Evolutionary conservation across 2,797 vertebrate species (phyloP).

Genomic region (Poeciliopsis gracilis): DNA sequence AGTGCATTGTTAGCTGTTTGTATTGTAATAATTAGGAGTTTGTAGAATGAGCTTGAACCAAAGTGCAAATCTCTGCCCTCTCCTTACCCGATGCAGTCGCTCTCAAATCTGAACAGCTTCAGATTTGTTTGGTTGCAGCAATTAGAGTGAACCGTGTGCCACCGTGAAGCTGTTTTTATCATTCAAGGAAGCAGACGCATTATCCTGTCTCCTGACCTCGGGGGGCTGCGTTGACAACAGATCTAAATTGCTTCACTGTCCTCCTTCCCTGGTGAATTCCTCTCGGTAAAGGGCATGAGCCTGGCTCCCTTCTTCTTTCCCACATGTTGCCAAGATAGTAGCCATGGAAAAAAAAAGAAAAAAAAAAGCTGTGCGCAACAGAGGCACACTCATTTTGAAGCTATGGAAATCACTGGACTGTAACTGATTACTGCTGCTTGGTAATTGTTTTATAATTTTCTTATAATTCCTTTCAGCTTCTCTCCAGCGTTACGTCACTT

Average conservation of each 20-base stretch:
- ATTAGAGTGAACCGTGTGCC: constrained; percentile 10
- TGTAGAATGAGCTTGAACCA: no score
- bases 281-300: constrained; percentile 49
- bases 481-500: constrained; percentile 17
- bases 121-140: constrained; percentile 27
- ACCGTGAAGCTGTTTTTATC: constrained; percentile 48
- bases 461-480: constrained; percentile 9
- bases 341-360: constrained; percentile 49
- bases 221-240: constrained; percentile 40
- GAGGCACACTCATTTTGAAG: constrained; percentile 56
- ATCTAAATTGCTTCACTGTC: constrained; percentile 57
- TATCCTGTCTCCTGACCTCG: constrained; percentile 36
- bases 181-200: constrained; percentile 45
- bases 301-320: constrained; percentile 39
- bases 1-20: no score
- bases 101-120: constrained; percentile 11
- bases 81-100: no score
- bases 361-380: constrained; percentile 27
- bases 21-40: no score
- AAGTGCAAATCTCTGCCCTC: no score
- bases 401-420: constrained; percentile 58
- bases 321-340: constrained; percentile 47
- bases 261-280: constrained; percentile 43
- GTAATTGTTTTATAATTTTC: constrained; percentile 36
- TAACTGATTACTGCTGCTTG: constrained; percentile 61